phyloP scores from a whole-genome alignment of 2,113 vertebrate species.

The Poecile atricapillus region DNA sequence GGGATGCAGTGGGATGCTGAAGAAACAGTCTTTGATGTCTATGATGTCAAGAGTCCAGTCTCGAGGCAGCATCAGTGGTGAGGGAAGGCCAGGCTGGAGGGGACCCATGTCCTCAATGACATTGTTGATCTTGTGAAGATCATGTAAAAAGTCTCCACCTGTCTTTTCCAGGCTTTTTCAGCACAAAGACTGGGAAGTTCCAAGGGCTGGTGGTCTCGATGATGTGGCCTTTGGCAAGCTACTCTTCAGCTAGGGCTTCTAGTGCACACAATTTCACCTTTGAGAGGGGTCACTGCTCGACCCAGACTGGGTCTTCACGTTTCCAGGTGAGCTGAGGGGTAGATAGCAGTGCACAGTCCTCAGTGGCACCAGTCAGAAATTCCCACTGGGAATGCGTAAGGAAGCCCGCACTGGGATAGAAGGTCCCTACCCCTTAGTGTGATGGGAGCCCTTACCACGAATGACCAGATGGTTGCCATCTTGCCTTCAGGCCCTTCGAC shows the following conservation, averaged over 20 bases:
- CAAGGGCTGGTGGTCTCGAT: not conserved
- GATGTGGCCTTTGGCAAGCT: not conserved
- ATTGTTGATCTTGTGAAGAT: no score
- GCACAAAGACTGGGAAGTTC: no score
- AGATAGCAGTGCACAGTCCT: no score
- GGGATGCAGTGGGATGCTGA: not conserved
- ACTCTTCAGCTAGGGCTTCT: not conserved
- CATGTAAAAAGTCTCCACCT: no score
- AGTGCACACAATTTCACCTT: not conserved
- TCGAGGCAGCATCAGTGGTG: not conserved
- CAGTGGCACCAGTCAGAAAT: not conserved
- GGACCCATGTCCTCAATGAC: no score
- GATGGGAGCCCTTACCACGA: not conserved
- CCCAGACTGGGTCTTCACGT: not conserved
- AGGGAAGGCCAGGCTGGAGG: not conserved
- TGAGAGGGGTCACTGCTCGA: fast-evolving
- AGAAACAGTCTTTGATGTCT: not conserved
- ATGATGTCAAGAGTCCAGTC: not conserved
- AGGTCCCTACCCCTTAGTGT: not conserved
- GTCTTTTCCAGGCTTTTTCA: no score
- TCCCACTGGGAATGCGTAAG: not conserved
- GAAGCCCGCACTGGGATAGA: not conserved
- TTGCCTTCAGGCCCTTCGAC: not conserved
- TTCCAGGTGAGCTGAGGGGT: not conserved
- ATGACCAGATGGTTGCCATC: not conserved